Evolutionary conservation across 2,888 invertebrate genomes (phyloP), one percentile per base, ranked within the genome.

Genomic region (Acanthacorydalis orientalis): DNA sequence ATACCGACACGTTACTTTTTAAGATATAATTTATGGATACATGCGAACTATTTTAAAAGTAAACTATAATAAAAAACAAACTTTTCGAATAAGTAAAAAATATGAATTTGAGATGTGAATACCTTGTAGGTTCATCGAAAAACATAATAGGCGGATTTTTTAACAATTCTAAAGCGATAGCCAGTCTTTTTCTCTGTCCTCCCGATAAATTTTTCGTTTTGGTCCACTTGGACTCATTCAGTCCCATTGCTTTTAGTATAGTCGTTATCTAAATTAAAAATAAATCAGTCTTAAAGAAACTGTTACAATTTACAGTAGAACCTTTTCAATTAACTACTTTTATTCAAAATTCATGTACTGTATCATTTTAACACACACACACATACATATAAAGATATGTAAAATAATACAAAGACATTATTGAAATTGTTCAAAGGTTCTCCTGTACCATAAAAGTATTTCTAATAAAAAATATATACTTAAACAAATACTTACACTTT

Each of bases 81-180:
- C n/a, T 4, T 10, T 35, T 34, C 10, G 7, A 31, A 34, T 33
- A 16, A 32, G 37, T 43, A 41, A 49, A n/a, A 23, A 23, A 23
- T 23, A 23, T 23, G 23, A n/a, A n/a, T n/a, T n/a, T n/a, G n/a
- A n/a, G n/a, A n/a, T n/a, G n/a, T n/a, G n/a, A 23, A 56, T 70
- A 90, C 90, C 87, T 90, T 33, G 91, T 93, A 23, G 93, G 93
- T 68, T 95, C 93, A 63, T 95, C 93, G 54, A 95, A 78, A 63
- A 93, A 89, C 78, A 93, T 83, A 44, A 93, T 78, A 1, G 89
- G 84, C 2, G 93, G 93, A 65, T 95, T 90, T 63, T 82, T 88
- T 54, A 93, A 79, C 56, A 95, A 71, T 69, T 95, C 93, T 52
- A 91, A 68, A 8, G 91, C 92, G 53, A 93, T 88, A 1, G 91